Conservation (phyloP, 2,113 vertebrate genomes). For the Antechinus flavipes region DNA sequence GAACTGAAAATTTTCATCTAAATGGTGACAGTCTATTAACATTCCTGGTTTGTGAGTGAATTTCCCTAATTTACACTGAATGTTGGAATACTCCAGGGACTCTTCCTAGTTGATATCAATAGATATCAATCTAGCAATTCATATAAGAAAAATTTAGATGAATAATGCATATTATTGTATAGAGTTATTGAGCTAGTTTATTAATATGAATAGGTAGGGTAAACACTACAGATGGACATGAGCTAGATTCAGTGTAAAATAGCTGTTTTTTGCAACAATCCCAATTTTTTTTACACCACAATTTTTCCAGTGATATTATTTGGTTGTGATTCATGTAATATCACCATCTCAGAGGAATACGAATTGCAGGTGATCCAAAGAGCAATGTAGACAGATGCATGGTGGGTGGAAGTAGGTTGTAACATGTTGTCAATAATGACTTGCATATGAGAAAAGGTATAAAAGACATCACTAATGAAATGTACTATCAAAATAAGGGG, state of each 20-base stretch:
- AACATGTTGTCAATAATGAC: background rate
- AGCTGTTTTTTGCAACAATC: background rate
- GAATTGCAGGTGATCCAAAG: background rate
- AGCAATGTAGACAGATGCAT: background rate
- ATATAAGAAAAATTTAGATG: background rate
- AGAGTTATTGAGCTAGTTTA: background rate
- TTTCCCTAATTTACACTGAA: background rate
- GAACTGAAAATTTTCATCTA: background rate
- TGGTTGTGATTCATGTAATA: background rate
- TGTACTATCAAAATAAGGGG: background rate
- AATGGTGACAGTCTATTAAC: background rate
- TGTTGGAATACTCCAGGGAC: background rate
- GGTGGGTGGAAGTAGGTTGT: background rate
- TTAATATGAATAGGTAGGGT: background rate
- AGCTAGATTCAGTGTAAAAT: background rate
- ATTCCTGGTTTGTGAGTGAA: background rate
- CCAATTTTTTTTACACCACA: background rate
- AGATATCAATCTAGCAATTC: background rate
- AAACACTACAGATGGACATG: background rate
- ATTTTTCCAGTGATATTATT: background rate
- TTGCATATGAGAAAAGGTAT: background rate
- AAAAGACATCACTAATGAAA: background rate
- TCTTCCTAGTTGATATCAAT: background rate
- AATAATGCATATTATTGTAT: background rate
- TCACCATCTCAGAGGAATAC: background rate